A percentile compares a stretch with the other conserved stretches of the same genome.
phyloP scores from a whole-genome alignment of 2,888 invertebrate species.

The Patella pellucida region DNA sequence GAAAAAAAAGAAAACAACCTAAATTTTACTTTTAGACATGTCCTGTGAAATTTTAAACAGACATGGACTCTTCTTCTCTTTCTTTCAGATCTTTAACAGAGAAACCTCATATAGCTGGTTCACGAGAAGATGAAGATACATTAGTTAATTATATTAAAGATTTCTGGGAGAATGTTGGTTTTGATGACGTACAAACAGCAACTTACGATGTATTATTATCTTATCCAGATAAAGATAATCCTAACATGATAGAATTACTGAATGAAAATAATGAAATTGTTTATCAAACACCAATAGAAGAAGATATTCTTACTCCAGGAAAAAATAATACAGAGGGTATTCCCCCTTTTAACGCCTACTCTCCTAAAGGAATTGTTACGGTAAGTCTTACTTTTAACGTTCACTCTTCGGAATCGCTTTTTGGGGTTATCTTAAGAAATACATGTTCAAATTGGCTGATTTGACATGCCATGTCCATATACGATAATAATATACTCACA shows the following conservation, averaged over 20 bases:
- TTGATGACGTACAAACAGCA: constrained; percentile 45
- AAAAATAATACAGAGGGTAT: constrained; percentile 42
- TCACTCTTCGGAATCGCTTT: too few species aligned
- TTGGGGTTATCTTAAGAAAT: too few species aligned
- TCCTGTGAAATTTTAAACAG: too few species aligned
- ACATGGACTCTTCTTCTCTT: too few species aligned
- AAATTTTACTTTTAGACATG: too few species aligned
- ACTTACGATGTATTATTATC: constrained; percentile 60
- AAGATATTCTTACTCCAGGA: constrained; percentile 38
- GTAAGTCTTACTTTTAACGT: constrained; percentile 24
- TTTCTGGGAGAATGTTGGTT: constrained; percentile 42
- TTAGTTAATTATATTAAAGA: constrained; percentile 43
- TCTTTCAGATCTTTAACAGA: constrained; percentile 39
- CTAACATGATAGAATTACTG: constrained; percentile 42
- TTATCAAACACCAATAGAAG: constrained; percentile 33
- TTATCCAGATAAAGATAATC: constrained; percentile 46
- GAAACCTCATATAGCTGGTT: constrained; percentile 54
- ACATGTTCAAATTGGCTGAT: too few species aligned
- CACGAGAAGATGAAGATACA: constrained; percentile 34
- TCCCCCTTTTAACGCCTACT: constrained; percentile 48
- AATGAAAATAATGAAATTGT: constrained; percentile 25
- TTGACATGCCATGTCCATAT: too few species aligned
- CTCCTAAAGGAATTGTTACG: constrained; percentile 44
- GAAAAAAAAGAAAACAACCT: too few species aligned
- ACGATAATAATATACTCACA: too few species aligned